Evolutionary conservation across 2,797 vertebrate species (phyloP).

Genomic region (Ptychobarbus kaznakovi): DNA sequence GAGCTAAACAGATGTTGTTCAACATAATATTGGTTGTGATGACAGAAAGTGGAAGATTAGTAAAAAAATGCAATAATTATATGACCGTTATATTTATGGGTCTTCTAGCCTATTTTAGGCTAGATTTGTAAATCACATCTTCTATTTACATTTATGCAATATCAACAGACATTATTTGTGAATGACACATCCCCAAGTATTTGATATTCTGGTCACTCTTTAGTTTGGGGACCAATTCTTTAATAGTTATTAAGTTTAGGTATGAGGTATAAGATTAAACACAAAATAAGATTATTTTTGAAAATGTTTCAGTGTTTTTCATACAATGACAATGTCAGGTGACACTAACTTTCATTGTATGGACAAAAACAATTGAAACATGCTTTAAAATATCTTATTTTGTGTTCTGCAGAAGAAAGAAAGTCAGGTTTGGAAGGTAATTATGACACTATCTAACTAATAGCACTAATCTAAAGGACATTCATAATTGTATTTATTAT

Average conservation of each 20-base stretch:
- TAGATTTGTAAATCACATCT: no score
- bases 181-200: not conserved
- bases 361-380: not conserved
- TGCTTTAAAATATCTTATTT: not conserved
- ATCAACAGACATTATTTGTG: not conserved
- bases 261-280: not conserved
- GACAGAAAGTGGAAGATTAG: no score
- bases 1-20: no score
- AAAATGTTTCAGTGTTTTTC: no score
- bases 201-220: not conserved
- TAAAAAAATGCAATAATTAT: no score
- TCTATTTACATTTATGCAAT: not conserved
- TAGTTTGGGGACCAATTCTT: not conserved
- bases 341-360: not conserved
- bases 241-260: not conserved
- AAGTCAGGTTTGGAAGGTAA: not conserved
- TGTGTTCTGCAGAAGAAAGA: not conserved
- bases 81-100: not conserved
- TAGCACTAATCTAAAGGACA: not conserved
- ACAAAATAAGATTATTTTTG: no score
- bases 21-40: not conserved
- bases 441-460: not conserved
- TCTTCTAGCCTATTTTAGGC: no score
- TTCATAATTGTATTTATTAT: not conserved
- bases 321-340: not conserved